Evolutionary conservation across 1,140 invertebrate genomes (phyloP), one percentile per base, ranked within the genome.

Genomic region (Elysia chlorotica): DNA sequence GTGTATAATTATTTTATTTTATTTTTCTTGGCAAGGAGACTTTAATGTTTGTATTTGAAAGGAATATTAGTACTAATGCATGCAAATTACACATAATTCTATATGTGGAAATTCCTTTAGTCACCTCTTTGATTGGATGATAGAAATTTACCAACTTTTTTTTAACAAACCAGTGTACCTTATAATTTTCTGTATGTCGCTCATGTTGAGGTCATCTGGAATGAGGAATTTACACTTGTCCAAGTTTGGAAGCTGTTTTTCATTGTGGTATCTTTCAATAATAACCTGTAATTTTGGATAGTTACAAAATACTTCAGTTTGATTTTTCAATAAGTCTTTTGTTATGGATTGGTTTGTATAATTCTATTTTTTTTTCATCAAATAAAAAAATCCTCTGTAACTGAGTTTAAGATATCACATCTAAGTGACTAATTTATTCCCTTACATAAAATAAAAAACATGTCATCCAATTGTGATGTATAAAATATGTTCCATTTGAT

Each of bases 221-320:
- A 92, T 90, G 56, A 92, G 83, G 82, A 91, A 92, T 84, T 92
- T 92, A 76, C 89, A 90, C 82, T 90, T 90, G 77, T 92, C 91
- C 71, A 92, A 79, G 17, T 89, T 78, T 54, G 91, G 91, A 25
- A 92, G 83, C 75, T 88, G 87, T 76, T 90, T 90, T 81, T 92
- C 91, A 61, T 87, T 86, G 65, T 86, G 79, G 79, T 88, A 91
- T 38, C 91, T 79, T 79, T 92, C 91, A 74, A 92, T 91, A 37
- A 92, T 91, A 10, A 92, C 88, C 79, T 90, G 86, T 31, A 48
- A 48, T n/a, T 25, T 10, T 25, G 59, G 6, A 41, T 10, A 10
- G 17, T 0, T 21, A 68, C 23, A 53, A 21, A 2, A 17, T 25
- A 14, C 3, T 65, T 33, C 21, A 6, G 30, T 62, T 21, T 66